Conservation (phyloP, 2,797 vertebrate species). For the Florisuga fusca region DNA sequence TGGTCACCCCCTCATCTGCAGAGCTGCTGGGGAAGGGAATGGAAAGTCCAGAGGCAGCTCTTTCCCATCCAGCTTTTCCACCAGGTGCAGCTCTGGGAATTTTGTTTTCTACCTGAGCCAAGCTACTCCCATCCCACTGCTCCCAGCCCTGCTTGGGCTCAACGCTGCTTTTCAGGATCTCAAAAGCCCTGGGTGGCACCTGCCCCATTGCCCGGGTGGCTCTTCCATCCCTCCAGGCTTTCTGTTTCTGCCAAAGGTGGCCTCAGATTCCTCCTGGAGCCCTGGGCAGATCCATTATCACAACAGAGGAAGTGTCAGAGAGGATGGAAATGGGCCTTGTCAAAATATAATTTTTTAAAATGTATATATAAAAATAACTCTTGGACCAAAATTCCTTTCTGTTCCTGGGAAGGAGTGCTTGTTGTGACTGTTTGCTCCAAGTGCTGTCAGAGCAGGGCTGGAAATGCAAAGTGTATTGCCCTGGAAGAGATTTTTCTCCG, state of each 20-base stretch:
- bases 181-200: neutral
- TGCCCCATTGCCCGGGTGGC: accelerated
- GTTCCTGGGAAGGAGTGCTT: neutral
- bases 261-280: neutral
- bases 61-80: neutral
- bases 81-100: neutral
- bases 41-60: neutral
- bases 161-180: neutral
- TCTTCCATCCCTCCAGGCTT: neutral
- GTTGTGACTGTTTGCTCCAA: neutral
- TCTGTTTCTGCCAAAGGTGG: neutral
- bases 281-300: neutral
- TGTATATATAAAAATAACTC: slow-evolving; percentile 7
- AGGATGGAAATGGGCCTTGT: slow-evolving; percentile 6
- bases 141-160: neutral
- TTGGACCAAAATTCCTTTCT: neutral
- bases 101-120: neutral
- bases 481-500: neutral
- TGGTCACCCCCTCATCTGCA: neutral
- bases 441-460: neutral
- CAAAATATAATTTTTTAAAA: neutral
- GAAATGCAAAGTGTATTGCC: neutral
- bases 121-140: neutral
- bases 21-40: neutral
- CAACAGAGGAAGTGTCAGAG: neutral